Conservation (phyloP, 2,797 vertebrate species). For the Triplophysa yarkandensis region DNA sequence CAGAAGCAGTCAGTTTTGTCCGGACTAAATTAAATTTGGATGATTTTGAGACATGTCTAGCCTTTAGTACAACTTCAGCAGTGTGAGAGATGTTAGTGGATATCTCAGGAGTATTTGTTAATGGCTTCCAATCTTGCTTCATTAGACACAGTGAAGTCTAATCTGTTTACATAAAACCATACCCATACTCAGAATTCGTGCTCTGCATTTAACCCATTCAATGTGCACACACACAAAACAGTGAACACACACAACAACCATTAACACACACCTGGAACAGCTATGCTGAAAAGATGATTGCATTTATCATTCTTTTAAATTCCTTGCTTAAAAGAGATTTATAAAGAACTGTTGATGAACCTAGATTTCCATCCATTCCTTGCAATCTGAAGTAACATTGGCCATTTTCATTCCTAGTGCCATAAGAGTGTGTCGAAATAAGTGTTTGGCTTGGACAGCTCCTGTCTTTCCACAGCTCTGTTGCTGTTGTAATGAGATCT, state of each 20-base stretch:
- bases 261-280: no score
- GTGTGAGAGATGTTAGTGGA: background rate
- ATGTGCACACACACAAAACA: background rate
- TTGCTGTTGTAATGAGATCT: background rate
- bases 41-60: slow-evolving; percentile 6
- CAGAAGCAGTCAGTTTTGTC: slow-evolving; percentile 24
- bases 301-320: background rate
- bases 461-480: background rate
- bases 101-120: background rate
- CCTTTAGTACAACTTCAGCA: background rate
- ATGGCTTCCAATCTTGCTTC: background rate
- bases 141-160: background rate
- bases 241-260: no score
- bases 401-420: background rate
- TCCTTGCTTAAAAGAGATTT: background rate
- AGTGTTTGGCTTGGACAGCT: background rate
- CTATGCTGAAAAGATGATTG: no score
- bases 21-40: slow-evolving; percentile 7
- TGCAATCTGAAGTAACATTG: background rate
- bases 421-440: background rate
- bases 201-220: no score
- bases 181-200: background rate
- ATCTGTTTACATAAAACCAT: background rate
- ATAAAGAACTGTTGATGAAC: background rate
- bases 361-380: background rate